Evolutionary conservation across 2,888 invertebrate species (phyloP).

Genomic region (Luperina testacea): DNA sequence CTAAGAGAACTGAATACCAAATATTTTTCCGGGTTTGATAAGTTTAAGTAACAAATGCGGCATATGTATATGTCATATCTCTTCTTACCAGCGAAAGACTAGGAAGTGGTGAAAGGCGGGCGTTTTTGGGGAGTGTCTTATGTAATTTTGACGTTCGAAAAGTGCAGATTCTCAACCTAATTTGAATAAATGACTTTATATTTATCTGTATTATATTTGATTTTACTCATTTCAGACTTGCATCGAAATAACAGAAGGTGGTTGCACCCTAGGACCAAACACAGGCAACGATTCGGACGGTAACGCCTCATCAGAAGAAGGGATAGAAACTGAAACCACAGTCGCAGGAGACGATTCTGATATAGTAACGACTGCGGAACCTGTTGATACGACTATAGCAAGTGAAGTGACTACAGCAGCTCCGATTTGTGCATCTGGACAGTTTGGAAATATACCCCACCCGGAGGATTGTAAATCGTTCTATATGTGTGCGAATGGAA

Average conservation of each 20-base stretch:
- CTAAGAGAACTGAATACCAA: no score
- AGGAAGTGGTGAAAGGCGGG: no score
- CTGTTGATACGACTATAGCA: background rate
- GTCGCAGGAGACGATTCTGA: background rate
- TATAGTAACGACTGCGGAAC: background rate
- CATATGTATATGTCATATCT: no score
- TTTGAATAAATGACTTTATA: no score
- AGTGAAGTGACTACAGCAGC: background rate
- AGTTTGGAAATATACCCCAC: conserved; percentile 29
- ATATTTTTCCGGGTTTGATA: no score
- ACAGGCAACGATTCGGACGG: background rate
- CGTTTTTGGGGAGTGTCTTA: no score
- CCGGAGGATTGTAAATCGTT: conserved; percentile 26
- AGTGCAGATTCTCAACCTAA: no score
- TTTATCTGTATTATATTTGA: no score
- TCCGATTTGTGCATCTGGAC: conserved; percentile 11
- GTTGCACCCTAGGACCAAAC: conserved; percentile 40
- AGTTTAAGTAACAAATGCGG: no score
- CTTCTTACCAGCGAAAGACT: no score
- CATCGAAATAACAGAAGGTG: conserved; percentile 32
- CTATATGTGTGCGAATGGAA: conserved; percentile 37
- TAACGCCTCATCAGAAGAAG: background rate
- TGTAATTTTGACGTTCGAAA: no score
- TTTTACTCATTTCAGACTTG: conserved; percentile 33
- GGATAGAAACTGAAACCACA: background rate